Percentiles rank a stretch among this genome's conserved stretches.
Evolutionary conservation across 2,888 invertebrate genomes (phyloP).

Genomic region (Stegophylla sp.): DNA sequence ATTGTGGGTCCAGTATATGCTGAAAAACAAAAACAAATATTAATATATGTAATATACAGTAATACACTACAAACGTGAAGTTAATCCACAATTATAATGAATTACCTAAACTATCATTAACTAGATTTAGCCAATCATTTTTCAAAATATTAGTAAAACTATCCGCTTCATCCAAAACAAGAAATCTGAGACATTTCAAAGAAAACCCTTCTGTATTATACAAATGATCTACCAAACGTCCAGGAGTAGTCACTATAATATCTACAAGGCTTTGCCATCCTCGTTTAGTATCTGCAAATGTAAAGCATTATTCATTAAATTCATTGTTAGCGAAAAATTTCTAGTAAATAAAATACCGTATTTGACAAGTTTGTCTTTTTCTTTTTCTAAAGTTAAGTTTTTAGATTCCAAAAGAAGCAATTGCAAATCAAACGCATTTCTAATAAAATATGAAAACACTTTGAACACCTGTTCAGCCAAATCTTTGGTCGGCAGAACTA

Average conservation of each 20-base stretch:
- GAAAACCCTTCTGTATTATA: slow-evolving; percentile 81
- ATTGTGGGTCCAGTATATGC: slow-evolving; percentile 67
- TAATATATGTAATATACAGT: background rate
- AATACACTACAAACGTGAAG: background rate
- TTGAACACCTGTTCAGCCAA: slow-evolving; percentile 87
- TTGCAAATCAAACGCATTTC: slow-evolving; percentile 72
- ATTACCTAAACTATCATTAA: slow-evolving; percentile 29
- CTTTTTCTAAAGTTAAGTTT: slow-evolving; percentile 65
- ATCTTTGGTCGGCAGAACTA: slow-evolving; percentile 93
- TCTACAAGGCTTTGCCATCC: slow-evolving; percentile 75
- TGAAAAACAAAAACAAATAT: slow-evolving; percentile 63
- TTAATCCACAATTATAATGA: slow-evolving; percentile 14
- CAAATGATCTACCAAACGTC: slow-evolving; percentile 89
- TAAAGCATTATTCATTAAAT: background rate
- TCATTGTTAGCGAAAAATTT: too few species aligned
- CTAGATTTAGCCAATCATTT: slow-evolving; percentile 79
- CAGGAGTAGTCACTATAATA: slow-evolving; percentile 91
- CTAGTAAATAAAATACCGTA: slow-evolving; percentile 19
- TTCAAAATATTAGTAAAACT: slow-evolving; percentile 89
- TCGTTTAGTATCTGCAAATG: slow-evolving; percentile 57
- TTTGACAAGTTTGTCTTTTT: slow-evolving; percentile 49
- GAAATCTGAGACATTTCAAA: slow-evolving; percentile 74
- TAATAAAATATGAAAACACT: slow-evolving; percentile 78
- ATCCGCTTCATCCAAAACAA: slow-evolving; percentile 97
- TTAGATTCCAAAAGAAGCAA: slow-evolving; percentile 75